These are phyloP conservation scores for Rhodinocichla rosea DNA, from an alignment of 2,113 vertebrate species.

Conservation along the genomic window DNA sequence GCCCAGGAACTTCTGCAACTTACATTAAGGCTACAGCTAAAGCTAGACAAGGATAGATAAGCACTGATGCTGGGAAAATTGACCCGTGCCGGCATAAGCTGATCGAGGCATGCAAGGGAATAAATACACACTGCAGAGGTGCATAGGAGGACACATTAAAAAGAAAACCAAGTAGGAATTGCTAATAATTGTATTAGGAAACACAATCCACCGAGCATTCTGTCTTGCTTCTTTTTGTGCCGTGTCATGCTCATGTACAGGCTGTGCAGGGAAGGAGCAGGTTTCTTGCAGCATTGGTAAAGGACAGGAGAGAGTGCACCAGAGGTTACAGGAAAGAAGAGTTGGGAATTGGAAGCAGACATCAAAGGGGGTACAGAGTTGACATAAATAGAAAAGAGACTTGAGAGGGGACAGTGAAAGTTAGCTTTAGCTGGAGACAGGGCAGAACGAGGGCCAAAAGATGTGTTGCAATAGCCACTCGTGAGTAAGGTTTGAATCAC, in stretches of 20 bases:
- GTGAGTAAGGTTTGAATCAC: background rate
- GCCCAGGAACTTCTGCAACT: background rate
- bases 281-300: background rate
- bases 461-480: background rate
- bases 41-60: background rate
- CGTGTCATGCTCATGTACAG: background rate
- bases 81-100: background rate
- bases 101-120: background rate
- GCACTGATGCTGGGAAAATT: background rate
- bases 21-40: background rate
- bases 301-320: background rate
- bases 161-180: background rate
- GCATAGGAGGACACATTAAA: background rate
- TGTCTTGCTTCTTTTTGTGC: background rate
- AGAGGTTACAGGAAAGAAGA: background rate
- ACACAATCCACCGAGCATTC: background rate
- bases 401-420: background rate
- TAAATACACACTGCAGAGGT: background rate
- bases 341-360: background rate
- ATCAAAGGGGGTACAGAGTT: background rate
- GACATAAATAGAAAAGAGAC: background rate
- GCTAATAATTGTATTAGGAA: background rate
- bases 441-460: background rate
- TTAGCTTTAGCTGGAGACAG: background rate
- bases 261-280: background rate